Evolutionary conservation across 2,113 vertebrate species (phyloP).

Genomic region (Brienomyrus longianalis): DNA sequence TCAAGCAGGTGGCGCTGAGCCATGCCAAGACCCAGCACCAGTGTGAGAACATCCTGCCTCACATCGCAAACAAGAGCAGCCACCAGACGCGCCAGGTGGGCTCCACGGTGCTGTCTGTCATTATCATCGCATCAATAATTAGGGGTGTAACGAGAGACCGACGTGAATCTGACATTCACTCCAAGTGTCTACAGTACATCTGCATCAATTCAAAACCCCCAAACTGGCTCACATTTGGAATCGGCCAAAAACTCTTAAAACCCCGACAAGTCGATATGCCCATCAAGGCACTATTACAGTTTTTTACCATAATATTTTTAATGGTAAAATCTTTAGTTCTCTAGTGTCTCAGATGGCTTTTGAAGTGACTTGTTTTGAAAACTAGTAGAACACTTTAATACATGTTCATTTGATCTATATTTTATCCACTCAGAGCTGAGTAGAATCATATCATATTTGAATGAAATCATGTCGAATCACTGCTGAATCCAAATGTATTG

Average conservation of each 20-base stretch:
- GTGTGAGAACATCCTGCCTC: slow-evolving; percentile 66
- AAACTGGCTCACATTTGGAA: not conserved
- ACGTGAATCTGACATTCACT: not conserved
- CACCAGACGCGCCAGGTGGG: slow-evolving; percentile 60
- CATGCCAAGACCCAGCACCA: slow-evolving; percentile 56
- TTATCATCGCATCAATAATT: not conserved
- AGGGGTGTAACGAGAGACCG: not conserved
- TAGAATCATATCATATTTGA: not conserved
- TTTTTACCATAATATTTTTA: not conserved
- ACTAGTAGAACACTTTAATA: not conserved
- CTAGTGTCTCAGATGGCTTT: not conserved
- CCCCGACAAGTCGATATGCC: not conserved
- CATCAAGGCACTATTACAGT: not conserved
- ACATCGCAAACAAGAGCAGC: slow-evolving; percentile 61
- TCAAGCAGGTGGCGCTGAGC: slow-evolving; percentile 61
- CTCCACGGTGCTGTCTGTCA: not conserved
- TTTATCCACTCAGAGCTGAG: not conserved
- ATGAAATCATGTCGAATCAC: not conserved
- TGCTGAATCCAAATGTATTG: not conserved
- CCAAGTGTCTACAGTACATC: not conserved
- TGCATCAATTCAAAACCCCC: not conserved
- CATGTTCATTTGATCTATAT: not conserved
- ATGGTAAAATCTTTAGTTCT: not conserved
- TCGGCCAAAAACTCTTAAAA: not conserved
- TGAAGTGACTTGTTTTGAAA: not conserved